These are phyloP conservation scores for Drosophila littoralis DNA, from an alignment of 1,140 invertebrate genomes.

Conservation along the genomic window DNA sequence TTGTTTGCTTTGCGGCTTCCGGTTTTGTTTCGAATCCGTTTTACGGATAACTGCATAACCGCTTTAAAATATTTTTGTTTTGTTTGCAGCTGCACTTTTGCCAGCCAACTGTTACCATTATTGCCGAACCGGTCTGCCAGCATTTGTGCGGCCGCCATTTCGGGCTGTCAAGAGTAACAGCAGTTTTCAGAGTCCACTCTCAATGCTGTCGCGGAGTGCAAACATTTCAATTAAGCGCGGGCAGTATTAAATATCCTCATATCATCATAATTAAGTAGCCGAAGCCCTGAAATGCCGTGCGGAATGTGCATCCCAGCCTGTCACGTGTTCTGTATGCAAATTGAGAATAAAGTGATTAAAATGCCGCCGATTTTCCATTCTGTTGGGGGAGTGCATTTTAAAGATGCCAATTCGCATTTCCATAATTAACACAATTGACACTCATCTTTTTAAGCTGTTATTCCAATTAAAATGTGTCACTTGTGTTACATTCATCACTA, in stretches of 20 bases:
- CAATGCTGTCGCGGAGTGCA: neutral
- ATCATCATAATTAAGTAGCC: slow-evolving; percentile 26
- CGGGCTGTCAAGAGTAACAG: neutral
- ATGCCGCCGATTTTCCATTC: neutral
- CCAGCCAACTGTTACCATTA: slow-evolving; percentile 17
- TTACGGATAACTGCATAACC: slow-evolving; percentile 63
- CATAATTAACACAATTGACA: neutral
- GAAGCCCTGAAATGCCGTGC: neutral
- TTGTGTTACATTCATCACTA: no score
- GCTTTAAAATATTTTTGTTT: slow-evolving; percentile 54
- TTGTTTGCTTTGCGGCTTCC: slow-evolving; percentile 80
- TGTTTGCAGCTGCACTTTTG: slow-evolving; percentile 14
- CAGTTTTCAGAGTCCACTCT: neutral
- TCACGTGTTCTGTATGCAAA: slow-evolving; percentile 18
- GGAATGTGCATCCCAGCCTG: neutral
- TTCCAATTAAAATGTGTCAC: slow-evolving; percentile 6
- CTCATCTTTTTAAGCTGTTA: neutral
- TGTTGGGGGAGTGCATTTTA: neutral
- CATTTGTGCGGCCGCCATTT: slow-evolving; percentile 15
- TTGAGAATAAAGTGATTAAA: slow-evolving; percentile 15
- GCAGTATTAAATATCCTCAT: slow-evolving; percentile 16
- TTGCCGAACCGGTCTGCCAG: slow-evolving; percentile 11
- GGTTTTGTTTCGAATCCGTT: slow-evolving; percentile 70
- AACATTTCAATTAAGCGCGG: slow-evolving; percentile 16
- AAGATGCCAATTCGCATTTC: neutral